Conservation (phyloP, 2,113 vertebrate genomes). For the Otocyon megalotis region DNA sequence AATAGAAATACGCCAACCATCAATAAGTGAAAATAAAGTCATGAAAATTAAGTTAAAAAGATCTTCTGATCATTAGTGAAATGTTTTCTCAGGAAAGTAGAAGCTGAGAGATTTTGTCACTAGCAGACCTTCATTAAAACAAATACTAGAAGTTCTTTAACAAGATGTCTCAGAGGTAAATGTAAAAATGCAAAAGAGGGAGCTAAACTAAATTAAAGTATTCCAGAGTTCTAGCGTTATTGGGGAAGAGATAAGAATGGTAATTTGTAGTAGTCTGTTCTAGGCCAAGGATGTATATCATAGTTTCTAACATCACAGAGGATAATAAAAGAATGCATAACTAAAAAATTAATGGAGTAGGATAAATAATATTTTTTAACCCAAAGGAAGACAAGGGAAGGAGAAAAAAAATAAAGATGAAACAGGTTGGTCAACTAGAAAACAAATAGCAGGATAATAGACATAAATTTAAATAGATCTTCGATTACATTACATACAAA, state of each 20-base stretch:
- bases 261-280: not conserved
- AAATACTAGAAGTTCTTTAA: not conserved
- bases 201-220: not conserved
- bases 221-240: not conserved
- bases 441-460: not conserved
- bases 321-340: not conserved
- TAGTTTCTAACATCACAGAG: not conserved
- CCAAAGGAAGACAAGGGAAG: not conserved
- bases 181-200: not conserved
- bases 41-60: conserved; percentile 7
- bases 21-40: not conserved
- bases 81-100: not conserved
- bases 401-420: not conserved
- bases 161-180: not conserved
- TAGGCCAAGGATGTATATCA: not conserved
- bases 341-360: not conserved
- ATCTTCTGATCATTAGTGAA: not conserved
- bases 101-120: not conserved
- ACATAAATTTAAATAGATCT: not conserved
- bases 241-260: not conserved
- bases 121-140: not conserved
- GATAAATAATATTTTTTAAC: not conserved
- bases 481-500: not conserved
- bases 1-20: not conserved
- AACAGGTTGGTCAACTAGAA: not conserved